phyloP scores from a whole-genome alignment of 2,888 invertebrate species.

The Coelinius sp. region DNA sequence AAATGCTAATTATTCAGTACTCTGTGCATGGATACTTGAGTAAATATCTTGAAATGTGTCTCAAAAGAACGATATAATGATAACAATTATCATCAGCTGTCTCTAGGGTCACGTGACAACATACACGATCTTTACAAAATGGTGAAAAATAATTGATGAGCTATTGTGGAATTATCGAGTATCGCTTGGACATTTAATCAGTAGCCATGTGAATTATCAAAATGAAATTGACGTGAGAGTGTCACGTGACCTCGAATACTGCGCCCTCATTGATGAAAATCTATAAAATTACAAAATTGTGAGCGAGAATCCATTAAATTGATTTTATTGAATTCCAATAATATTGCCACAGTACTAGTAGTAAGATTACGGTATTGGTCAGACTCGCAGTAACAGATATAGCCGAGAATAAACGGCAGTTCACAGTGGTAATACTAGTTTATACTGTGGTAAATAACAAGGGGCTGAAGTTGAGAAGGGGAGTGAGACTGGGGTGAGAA shows the following conservation, averaged over 20 bases:
- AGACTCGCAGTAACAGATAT: not conserved
- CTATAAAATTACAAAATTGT: no score
- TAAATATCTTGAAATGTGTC: not conserved
- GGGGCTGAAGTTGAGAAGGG: not conserved
- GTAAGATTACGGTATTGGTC: conserved; percentile 1
- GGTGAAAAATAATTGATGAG: no score
- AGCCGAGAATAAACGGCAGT: not conserved
- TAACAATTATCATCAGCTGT: no score
- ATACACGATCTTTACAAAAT: no score
- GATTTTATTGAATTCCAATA: not conserved
- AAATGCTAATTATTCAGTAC: conserved; percentile 36
- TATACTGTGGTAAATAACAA: not conserved
- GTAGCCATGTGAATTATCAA: no score
- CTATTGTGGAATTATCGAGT: no score
- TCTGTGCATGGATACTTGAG: not conserved
- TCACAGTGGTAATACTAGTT: conserved; percentile 5
- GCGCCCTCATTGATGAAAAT: no score
- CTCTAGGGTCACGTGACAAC: no score
- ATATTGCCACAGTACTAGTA: conserved; percentile 1
- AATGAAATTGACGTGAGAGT: no score
- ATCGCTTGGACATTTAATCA: no score
- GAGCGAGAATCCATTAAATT: no score
- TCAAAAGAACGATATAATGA: not conserved
- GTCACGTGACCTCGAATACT: no score
- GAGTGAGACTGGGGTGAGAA: not conserved